Evolutionary conservation across 2,113 vertebrate species (phyloP), one percentile per base, ranked within the genome.

Genomic region (Prochilodus magdalenae): DNA sequence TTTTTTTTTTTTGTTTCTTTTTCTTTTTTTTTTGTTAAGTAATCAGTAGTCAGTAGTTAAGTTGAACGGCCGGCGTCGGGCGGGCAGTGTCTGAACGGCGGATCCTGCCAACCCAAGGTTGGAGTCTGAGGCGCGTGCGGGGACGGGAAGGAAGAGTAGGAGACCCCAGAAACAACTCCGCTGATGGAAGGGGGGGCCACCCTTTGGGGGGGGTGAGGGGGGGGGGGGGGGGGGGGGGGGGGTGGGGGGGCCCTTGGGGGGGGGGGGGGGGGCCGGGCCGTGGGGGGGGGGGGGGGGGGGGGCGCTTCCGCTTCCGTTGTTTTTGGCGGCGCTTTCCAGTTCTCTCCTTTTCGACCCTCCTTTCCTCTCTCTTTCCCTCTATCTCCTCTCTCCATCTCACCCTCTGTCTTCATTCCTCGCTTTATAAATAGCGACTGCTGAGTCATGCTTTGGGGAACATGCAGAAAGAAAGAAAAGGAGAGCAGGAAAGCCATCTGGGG

Each of bases 61-160:
- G n/a, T n/a, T 96, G 88, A 95, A 97, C 0, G 95, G 97, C 88
- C 97, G n/a, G n/a, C n/a, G 96, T 89, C 90, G 92, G 62, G 95
- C n/a, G n/a, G 94, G 87, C 95, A 96, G 80, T 97, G 96, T 92
- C 95, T 95, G 84, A 96, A 97, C 85, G 96, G 95, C 16, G 96
- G 95, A 86, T 90, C 94, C 49, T 97, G 96, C 90, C 91, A 90
- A n/a, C n/a, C n/a, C n/a, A n/a, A n/a, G n/a, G n/a, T n/a, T n/a
- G n/a, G n/a, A n/a, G n/a, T n/a, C n/a, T n/a, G n/a, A n/a, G n/a
- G n/a, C n/a, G n/a, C n/a, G n/a, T n/a, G n/a, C n/a, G n/a, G n/a
- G n/a, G n/a, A n/a, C n/a, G n/a, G n/a, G n/a, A n/a, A n/a, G n/a
- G n/a, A n/a, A n/a, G n/a, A n/a, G n/a, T n/a, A n/a, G n/a, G n/a